Evolutionary conservation across 2,888 invertebrate species (phyloP).

Genomic region (Macroteleia sp.): DNA sequence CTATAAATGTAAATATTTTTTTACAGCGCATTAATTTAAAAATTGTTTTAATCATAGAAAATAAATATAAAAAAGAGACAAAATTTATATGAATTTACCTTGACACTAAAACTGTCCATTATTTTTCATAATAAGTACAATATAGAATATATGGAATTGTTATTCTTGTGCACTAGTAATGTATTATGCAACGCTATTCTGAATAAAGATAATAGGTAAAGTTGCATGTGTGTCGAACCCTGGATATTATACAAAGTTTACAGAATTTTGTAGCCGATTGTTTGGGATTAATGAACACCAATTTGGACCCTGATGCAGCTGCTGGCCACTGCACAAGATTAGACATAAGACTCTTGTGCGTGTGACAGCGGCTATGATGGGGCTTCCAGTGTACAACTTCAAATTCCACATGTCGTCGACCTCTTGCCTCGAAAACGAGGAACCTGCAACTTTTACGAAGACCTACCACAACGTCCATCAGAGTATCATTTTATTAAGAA

Average conservation of each 20-base stretch:
- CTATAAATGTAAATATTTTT: too few relatives aligned
- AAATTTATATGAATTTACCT: constrained; percentile 10
- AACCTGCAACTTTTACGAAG: constrained; percentile 48
- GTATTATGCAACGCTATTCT: background rate
- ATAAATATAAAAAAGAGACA: background rate
- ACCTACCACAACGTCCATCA: constrained; percentile 49
- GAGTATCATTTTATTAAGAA: constrained; percentile 45
- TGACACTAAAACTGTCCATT: constrained; percentile 23
- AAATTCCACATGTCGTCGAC: constrained; percentile 81
- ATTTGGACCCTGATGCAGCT: constrained; percentile 93
- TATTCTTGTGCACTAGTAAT: background rate
- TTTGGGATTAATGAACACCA: background rate
- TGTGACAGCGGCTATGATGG: constrained; percentile 99
- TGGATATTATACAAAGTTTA: background rate
- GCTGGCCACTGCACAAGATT: constrained; percentile 99
- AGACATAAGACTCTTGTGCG: constrained; percentile 97
- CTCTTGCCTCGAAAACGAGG: constrained; percentile 19
- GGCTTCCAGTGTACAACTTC: constrained; percentile 85
- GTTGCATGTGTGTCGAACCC: background rate
- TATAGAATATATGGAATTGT: background rate
- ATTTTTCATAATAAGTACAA: constrained; percentile 8
- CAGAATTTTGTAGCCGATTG: background rate
- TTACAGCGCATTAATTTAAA: too few relatives aligned
- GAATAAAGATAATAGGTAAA: background rate
- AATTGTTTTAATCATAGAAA: too few relatives aligned